phyloP scores from a whole-genome alignment of 1,140 invertebrate genomes.

The Drosophila ercepeae region DNA sequence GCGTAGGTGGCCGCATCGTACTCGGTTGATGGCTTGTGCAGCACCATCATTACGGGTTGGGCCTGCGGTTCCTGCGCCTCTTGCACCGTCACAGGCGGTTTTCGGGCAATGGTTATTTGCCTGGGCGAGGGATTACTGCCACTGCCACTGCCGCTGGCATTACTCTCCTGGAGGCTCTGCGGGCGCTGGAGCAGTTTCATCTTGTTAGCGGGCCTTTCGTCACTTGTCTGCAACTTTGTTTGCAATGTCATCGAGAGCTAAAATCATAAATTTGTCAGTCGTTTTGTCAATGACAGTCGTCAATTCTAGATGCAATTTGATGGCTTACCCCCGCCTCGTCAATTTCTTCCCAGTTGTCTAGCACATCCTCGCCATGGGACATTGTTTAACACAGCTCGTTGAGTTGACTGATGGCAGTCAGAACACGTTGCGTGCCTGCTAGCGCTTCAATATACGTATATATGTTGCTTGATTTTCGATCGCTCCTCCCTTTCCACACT shows the following conservation, averaged over 20 bases:
- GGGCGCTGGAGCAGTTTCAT: conserved; percentile 84
- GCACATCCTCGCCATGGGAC: conserved; percentile 86
- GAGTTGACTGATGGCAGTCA: conserved; percentile 16
- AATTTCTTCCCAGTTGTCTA: conserved; percentile 93
- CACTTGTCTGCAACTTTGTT: conserved; percentile 62
- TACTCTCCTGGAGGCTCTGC: conserved; percentile 56
- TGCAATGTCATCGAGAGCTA: conserved; percentile 72
- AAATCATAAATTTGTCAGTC: background rate
- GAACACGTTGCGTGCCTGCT: conserved; percentile 57
- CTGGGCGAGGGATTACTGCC: conserved; percentile 74
- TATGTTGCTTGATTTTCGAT: conserved; percentile 35
- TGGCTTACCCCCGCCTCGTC: conserved; percentile 88
- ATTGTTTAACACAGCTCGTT: conserved; percentile 71
- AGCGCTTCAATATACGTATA: conserved; percentile 25
- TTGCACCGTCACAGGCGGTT: conserved; percentile 72
- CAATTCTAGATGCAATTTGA: background rate
- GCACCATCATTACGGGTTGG: conserved; percentile 75
- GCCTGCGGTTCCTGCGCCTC: conserved; percentile 51
- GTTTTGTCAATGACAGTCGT: background rate
- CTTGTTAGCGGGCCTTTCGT: conserved; percentile 57
- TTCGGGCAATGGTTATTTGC: conserved; percentile 85
- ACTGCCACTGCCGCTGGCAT: conserved; percentile 29
- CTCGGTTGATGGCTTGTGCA: conserved; percentile 76
- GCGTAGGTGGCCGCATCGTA: conserved; percentile 85
- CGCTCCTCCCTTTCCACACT: conserved; percentile 22